Conservation (phyloP, 2,113 vertebrate species). For the Perca fluviatilis region DNA sequence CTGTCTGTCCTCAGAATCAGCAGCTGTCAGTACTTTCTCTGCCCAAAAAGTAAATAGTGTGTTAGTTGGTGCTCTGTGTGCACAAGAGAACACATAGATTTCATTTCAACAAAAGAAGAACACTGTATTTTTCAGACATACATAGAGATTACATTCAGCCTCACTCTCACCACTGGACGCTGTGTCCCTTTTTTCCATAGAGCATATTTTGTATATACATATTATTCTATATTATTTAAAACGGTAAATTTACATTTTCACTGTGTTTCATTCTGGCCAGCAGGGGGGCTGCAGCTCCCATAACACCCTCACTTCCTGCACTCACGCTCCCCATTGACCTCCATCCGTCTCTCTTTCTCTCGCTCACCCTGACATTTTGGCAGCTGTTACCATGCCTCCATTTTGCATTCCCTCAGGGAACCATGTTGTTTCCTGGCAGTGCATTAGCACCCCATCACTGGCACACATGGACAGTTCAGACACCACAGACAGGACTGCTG, state of each 20-base stretch:
- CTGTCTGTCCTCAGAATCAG: neutral
- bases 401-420: constrained; percentile 61
- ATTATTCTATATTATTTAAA: neutral
- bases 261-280: neutral
- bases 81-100: neutral
- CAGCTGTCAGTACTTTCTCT: neutral
- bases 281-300: neutral
- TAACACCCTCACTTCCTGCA: neutral
- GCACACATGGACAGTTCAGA: constrained; percentile 26
- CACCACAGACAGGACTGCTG: constrained; percentile 5
- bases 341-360: neutral
- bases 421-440: constrained; percentile 60
- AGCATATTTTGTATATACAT: neutral
- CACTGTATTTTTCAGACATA: too few species aligned
- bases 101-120: neutral
- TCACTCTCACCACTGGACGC: neutral
- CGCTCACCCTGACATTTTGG: constrained; percentile 57
- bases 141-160: neutral
- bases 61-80: neutral
- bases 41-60: neutral
- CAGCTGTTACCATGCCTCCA: constrained; percentile 58
- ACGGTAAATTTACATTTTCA: neutral
- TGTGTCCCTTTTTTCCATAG: neutral
- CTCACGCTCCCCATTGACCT: neutral
- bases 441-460: constrained; percentile 60